Base-by-base conservation (phyloP, 2,888 invertebrate species). In the Belgica antarctica region DNA sequence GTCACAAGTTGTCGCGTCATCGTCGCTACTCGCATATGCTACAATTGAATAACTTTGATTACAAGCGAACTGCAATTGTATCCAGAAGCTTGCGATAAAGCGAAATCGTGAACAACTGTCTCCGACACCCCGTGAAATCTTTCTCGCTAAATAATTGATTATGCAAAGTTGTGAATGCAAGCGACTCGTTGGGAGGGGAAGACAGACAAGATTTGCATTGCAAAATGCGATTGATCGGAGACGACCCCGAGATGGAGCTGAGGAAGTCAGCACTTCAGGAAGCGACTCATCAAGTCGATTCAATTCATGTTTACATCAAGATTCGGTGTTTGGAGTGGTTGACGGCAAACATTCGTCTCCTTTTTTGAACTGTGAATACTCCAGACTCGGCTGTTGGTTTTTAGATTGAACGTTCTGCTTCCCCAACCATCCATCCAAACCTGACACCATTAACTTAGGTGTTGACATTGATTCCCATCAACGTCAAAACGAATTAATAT, bases 251-350 rank as follows among this genome's bases (percentile, higher is more conserved):
- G n/a, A 41, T 10, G 10, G 41, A 41, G 25, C 19, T 27, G 31
- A 62, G 63, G 63, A 63, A 63, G 22, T 19, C n/a, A 63, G 63
- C 24, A 22, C 41, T 63, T 41, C n/a, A 63, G 63, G 63, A 63
- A 63, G 41, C 25, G 52, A n/a, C 19, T 52, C 22, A 52, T 52
- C 52, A 52, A 22, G 17, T 41, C 22, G 52, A 52, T 17, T 17
- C 52, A 52, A 52, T 3, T 22, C 5, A 52, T 12, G 2, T 41
- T 41, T 41, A 3, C 41, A 41, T 15, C 15, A 2, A 41, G 10
- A 12, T 41, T 5, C 10, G 41, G n/a, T n/a, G n/a, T n/a, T n/a
- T n/a, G n/a, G n/a, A n/a, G n/a, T n/a, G n/a, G n/a, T n/a, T n/a
- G n/a, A n/a, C n/a, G n/a, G n/a, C n/a, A n/a, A n/a, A 41, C 12